Evolutionary conservation across 1,140 invertebrate genomes (phyloP).

Genomic region (Calycopis cecrops): DNA sequence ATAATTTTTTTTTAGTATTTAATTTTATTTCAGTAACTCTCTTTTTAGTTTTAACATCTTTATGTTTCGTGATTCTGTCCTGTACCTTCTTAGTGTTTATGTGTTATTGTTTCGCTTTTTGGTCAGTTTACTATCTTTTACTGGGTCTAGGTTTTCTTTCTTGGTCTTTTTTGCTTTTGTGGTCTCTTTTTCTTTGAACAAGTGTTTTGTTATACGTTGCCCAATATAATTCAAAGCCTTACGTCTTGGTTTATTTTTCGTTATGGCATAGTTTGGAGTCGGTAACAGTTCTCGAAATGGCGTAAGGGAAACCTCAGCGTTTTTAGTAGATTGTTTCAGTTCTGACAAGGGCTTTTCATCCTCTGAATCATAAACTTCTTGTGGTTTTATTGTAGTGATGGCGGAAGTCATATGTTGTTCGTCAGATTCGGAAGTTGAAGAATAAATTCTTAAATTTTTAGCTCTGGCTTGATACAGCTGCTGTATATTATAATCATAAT

Average conservation of each 20-base stretch:
- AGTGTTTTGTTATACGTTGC: constrained; percentile 24
- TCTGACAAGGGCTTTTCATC: constrained; percentile 20
- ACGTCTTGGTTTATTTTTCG: constrained; percentile 21
- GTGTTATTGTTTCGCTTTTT: no score
- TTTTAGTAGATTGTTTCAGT: constrained; percentile 10
- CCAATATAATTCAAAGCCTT: constrained; percentile 32
- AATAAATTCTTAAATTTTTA: constrained; percentile 1
- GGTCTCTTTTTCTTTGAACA: constrained; percentile 29
- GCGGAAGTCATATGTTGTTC: neutral
- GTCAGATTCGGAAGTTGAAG: no score
- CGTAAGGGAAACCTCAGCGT: no score
- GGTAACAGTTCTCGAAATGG: constrained; percentile 26
- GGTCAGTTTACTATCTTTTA: no score
- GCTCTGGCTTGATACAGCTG: constrained; percentile 11
- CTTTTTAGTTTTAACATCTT: no score
- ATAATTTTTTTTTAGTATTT: no score
- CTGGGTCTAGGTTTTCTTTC: no score
- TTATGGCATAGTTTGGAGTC: constrained; percentile 29
- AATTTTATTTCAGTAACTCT: no score
- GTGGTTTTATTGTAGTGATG: constrained; percentile 18
- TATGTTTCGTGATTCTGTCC: no score
- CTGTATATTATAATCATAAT: no score
- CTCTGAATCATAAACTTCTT: constrained; percentile 18
- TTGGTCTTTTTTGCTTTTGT: no score
- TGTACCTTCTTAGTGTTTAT: no score